Evolutionary conservation across 2,113 vertebrate species (phyloP).

Genomic region (Passer montanus): DNA sequence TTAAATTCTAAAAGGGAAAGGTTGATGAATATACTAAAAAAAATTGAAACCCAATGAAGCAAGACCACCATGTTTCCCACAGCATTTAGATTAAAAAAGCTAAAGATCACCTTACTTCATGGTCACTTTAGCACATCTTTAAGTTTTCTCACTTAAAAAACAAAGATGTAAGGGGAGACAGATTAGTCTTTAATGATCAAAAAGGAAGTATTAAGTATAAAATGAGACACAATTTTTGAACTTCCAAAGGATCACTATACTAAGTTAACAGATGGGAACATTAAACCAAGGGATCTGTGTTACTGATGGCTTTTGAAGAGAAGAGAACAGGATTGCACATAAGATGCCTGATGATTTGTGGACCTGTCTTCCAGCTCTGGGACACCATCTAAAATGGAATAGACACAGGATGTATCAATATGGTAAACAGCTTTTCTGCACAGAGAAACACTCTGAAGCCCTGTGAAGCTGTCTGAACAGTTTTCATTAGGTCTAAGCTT

Average conservation of each 20-base stretch:
- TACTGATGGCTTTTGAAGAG: neutral
- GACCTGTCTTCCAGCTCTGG: neutral
- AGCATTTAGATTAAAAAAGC: neutral
- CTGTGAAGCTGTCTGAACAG: neutral
- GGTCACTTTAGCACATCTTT: neutral
- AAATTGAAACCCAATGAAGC: neutral
- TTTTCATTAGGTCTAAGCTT: neutral
- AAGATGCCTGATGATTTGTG: neutral
- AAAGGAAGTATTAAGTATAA: neutral
- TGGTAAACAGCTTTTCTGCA: neutral
- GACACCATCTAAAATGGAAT: neutral
- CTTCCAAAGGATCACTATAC: neutral
- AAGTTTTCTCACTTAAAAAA: neutral
- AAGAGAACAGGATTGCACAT: neutral
- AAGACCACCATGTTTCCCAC: neutral
- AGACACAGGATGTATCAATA: neutral
- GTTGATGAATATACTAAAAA: neutral
- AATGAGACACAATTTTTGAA: neutral
- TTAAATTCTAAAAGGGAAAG: neutral
- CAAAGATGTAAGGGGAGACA: neutral
- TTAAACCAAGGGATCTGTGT: neutral
- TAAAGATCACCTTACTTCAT: neutral
- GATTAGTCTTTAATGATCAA: neutral
- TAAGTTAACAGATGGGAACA: neutral
- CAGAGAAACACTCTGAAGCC: neutral